These are phyloP conservation scores for Ranitomeya imitator DNA, from an alignment of 2,113 vertebrate species.

Conservation along the genomic window DNA sequence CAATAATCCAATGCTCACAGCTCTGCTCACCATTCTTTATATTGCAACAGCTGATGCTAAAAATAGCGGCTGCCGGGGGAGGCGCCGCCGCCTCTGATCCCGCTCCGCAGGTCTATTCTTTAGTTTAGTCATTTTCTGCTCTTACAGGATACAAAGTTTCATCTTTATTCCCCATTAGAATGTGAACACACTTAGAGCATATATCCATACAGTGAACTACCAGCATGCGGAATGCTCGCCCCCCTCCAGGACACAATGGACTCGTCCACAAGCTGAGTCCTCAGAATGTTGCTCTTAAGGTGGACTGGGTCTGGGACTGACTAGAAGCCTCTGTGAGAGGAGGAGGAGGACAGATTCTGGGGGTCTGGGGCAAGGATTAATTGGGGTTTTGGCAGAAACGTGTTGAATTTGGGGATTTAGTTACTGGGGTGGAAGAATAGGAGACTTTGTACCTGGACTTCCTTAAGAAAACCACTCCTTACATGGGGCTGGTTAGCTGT, in stretches of 20 bases:
- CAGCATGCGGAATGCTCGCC: neutral
- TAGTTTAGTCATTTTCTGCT: neutral
- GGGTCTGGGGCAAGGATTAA: neutral
- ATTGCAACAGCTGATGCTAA: constrained; percentile 56
- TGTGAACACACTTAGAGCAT: too few species aligned
- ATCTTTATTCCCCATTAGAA: neutral
- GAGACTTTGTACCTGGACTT: neutral
- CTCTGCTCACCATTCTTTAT: constrained; percentile 50
- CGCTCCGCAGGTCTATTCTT: neutral
- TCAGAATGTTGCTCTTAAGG: constrained; percentile 59
- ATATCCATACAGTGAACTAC: neutral
- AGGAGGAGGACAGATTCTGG: neutral
- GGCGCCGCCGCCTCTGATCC: neutral
- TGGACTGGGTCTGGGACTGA: constrained; percentile 42
- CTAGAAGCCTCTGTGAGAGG: neutral
- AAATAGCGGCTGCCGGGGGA: constrained; percentile 43
- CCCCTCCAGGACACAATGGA: constrained; percentile 60
- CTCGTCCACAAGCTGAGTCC: constrained; percentile 53
- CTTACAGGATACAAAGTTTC: neutral
- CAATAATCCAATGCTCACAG: neutral
- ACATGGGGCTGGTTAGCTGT: constrained; percentile 17
- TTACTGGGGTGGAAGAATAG: too few species aligned
- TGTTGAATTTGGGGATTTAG: neutral
- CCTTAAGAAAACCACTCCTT: constrained; percentile 53
- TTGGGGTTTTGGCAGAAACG: neutral